Conservation (phyloP, 2,113 vertebrate species). For the Grallaria varia region DNA sequence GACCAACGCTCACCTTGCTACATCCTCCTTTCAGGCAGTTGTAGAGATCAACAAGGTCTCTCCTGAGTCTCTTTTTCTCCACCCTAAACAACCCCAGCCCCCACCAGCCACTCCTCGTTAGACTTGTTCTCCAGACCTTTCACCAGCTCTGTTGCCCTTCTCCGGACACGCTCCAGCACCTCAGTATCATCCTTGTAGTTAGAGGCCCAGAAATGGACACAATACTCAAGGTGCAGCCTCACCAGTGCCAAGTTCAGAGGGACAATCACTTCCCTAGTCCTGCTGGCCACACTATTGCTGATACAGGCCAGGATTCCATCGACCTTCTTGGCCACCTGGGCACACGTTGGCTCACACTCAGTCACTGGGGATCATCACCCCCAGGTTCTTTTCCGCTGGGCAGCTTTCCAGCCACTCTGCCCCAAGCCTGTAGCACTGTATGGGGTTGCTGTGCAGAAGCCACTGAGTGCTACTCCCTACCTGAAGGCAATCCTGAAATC, state of each 20-base stretch:
- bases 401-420: neutral
- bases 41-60: fast-evolving
- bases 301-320: fast-evolving
- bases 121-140: neutral
- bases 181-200: fast-evolving
- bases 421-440: neutral
- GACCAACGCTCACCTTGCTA: neutral
- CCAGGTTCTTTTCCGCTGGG: neutral
- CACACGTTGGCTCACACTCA: neutral
- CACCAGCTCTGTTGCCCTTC: fast-evolving
- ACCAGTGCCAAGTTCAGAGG: neutral
- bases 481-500: neutral
- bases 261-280: neutral
- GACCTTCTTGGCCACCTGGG: neutral
- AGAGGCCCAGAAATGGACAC: neutral
- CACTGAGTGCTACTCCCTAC: neutral
- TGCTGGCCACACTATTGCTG: neutral
- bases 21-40: neutral
- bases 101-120: neutral
- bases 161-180: fast-evolving
- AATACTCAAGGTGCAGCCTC: fast-evolving
- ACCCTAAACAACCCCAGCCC: neutral
- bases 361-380: fast-evolving
- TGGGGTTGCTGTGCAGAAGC: neutral
- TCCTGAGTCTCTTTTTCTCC: neutral